Conservation (phyloP, 2,888 invertebrate genomes). For the Lacanobia oleracea region DNA sequence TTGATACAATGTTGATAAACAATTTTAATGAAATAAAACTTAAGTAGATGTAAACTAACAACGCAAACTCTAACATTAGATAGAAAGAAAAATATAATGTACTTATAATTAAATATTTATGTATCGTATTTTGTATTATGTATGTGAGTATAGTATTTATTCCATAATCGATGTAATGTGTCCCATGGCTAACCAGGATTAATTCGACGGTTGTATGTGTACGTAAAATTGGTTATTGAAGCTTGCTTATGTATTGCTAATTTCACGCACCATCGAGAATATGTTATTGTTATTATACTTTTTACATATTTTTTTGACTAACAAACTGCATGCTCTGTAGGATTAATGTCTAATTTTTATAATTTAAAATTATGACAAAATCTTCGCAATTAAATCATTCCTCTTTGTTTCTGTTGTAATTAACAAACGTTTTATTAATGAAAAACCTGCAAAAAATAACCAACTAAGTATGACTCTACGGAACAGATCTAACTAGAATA, state of each 20-base stretch:
- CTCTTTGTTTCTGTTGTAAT: conserved; percentile 32
- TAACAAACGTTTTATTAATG: conserved; percentile 19
- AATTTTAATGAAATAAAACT: neutral
- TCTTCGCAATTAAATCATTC: conserved; percentile 46
- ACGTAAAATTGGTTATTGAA: conserved; percentile 26
- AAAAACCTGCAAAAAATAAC: neutral
- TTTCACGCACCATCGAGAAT: conserved; percentile 23
- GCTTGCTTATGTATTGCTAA: conserved; percentile 45
- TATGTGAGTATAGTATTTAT: conserved; percentile 36
- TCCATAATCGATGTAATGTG: conserved; percentile 25
- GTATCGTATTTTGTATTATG: conserved; percentile 52
- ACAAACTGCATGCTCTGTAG: conserved; percentile 6
- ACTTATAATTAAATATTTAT: conserved; percentile 50
- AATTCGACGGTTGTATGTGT: conserved; percentile 43
- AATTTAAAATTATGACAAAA: conserved; percentile 5
- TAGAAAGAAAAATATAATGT: conserved; percentile 50
- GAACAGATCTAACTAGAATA: conserved; percentile 61
- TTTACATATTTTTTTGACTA: conserved; percentile 3
- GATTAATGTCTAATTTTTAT: conserved; percentile 1
- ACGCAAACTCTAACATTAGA: conserved; percentile 56
- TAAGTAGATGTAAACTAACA: conserved; percentile 13
- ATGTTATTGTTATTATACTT: conserved; percentile 14
- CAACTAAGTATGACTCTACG: conserved; percentile 33
- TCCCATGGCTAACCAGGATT: conserved; percentile 18
- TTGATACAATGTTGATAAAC: conserved; percentile 41